Evolutionary conservation across 2,797 vertebrate species (phyloP), one percentile per base, ranked within the genome.

Genomic region (Gorsachius magnificus): DNA sequence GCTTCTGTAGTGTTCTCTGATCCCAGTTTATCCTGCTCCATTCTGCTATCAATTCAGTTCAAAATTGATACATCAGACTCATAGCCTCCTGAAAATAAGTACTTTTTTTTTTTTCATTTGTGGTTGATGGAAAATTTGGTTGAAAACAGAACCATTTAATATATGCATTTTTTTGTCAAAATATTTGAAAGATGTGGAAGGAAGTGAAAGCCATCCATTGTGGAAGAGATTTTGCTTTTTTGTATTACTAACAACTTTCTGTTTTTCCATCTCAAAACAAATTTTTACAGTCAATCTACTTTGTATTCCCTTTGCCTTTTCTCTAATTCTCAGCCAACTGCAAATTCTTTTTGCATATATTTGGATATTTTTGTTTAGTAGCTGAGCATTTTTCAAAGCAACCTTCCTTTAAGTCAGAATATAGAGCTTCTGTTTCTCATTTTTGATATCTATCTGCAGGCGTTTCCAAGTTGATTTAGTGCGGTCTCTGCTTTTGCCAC

Each of bases 101-200:
- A 69, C 31, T 64, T 87, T 93, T 95, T 89, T 95, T 43, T 87
- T 88, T 97, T 94, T 92, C 61, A 84, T 92, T 92, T 93, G 46
- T 64, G 29, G 17, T 35, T 94, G 77, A 90, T 87, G 61, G 38
- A 61, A 87, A 95, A 48, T 76, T 75, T 53, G 38, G 4, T 64
- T 77, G 71, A 74, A 93, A 96, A 75, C 19, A 94, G 79, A 84
- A 28, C 45, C 36, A 50, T 56, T 35, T 20, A 41, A 70, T 74
- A 35, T 74, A n/a, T 57, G n/a, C 24, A 43, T 61, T 65, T 87
- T 76, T 56, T 41, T 3, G 6, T 74, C 38, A 87, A 61, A 72
- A 36, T 8, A 3, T 29, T 80, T 76, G 54, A 87, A 87, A 60
- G 21, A 31, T 36, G 24, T 21, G 29, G 33, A 46, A 81, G 33